Conservation (phyloP, 35 echinoderm and acorn worm genomes). For the Apostichopus parvimensis region DNA sequence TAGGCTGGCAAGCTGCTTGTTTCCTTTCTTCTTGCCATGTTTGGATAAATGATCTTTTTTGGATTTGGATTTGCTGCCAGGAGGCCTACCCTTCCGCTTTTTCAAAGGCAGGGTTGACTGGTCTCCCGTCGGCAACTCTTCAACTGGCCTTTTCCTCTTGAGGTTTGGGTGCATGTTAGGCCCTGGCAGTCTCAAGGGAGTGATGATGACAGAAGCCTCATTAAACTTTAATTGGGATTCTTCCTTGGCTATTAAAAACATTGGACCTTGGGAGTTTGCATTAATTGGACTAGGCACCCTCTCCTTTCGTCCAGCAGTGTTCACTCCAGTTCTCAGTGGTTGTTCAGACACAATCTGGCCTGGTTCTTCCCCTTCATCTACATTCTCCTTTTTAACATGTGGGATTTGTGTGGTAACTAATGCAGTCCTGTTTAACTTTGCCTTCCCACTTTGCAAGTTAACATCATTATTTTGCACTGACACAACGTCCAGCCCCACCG, state of each 20-base stretch:
- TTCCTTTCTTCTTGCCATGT: constrained; percentile 46
- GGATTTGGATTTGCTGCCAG: constrained; percentile 71
- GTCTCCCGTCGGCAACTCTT: constrained; percentile 2
- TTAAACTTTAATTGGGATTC: constrained; percentile 5
- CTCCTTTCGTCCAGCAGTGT: background rate
- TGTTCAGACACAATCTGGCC: background rate
- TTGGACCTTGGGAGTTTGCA: background rate
- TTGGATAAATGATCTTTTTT: constrained; percentile 42
- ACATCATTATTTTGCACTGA: background rate
- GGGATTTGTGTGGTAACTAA: background rate
- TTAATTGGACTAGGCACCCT: background rate
- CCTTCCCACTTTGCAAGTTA: background rate
- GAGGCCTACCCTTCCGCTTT: constrained; percentile 71
- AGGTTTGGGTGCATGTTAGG: background rate
- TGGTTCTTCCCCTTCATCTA: background rate
- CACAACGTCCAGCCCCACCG: background rate
- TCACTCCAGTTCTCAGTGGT: background rate
- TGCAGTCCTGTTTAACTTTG: background rate
- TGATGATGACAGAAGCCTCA: constrained; percentile 36
- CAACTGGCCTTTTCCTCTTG: constrained; percentile 36
- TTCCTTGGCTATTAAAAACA: constrained; percentile 31
- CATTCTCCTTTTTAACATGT: background rate
- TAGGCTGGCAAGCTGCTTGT: background rate
- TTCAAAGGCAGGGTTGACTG: constrained; percentile 55
- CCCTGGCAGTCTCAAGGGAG: constrained; percentile 46